Evolutionary conservation across 1,140 invertebrate species (phyloP), one percentile per base, ranked within the genome.

Genomic region (Musca domestica): DNA sequence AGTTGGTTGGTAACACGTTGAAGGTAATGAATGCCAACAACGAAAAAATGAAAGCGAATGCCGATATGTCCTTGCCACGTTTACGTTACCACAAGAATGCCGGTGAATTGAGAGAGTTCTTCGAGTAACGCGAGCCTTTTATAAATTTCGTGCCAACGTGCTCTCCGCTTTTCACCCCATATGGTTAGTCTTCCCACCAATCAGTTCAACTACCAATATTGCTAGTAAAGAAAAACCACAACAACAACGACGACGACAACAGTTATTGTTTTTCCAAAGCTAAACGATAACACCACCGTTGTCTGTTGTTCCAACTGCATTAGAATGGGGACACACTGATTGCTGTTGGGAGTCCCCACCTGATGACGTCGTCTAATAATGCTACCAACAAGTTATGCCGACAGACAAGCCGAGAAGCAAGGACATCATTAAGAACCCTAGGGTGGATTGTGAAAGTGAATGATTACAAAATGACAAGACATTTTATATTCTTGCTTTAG

Each of bases 61-160:
- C 17, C 41, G 47, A 61, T 61, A 30, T 34, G 56, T 61, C 56
- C 56, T 61, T 61, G 56, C 56, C n/a, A 61, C 27, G 25, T 34
- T 34, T 61, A 12, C 4, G 27, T 61, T 61, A 34, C 56, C 56
- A 61, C 20, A 61, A 61, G 56, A 61, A 61, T 74, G 69, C 76
- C 76, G 76, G 76, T 70, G 71, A 70, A 76, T 78, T 78, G 74
- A 76, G 76, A 74, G 69, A 69, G 66, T 70, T 69, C 66, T 66
- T 71, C 67, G 70, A 69, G 61, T 67, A 67, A 71, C 74, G 65
- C 63, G 71, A 70, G 70, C 70, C 73, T 78, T 78, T 78, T 78
- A 78, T 78, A 78, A 70, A 71, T 71, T 51, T 69, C 67, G 67
- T 66, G 71, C 23, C 12, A 49, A 15, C 14, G 3, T 48, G 22